Evolutionary conservation across 1,140 invertebrate genomes (phyloP).

Genomic region (Papilio xuthus): DNA sequence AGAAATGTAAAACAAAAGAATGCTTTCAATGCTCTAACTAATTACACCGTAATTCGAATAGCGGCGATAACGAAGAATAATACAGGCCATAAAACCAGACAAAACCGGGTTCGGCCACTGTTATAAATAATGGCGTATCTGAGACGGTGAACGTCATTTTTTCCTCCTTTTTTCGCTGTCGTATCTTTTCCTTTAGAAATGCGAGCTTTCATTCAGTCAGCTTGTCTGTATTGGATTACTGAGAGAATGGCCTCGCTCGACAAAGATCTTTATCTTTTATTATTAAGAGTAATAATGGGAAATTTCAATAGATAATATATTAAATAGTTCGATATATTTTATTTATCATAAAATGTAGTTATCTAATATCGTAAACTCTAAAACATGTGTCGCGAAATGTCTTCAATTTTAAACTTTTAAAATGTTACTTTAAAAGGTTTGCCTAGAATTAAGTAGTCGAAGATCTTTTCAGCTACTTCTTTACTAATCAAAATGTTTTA

Average conservation of each 20-base stretch:
- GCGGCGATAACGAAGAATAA: neutral
- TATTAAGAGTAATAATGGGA: constrained; percentile 33
- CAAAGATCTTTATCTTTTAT: constrained; percentile 42
- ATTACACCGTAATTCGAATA: neutral
- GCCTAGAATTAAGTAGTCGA: neutral
- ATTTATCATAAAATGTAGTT: neutral
- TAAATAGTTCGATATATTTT: neutral
- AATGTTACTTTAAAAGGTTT: neutral
- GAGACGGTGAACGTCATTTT: constrained; percentile 22
- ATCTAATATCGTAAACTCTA: neutral
- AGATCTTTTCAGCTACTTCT: neutral
- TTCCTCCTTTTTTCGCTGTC: constrained; percentile 42
- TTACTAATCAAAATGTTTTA: too few relatives aligned
- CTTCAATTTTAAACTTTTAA: neutral
- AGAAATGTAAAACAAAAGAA: neutral
- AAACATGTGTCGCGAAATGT: neutral
- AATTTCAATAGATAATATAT: neutral
- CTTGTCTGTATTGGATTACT: constrained; percentile 51
- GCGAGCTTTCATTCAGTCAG: constrained; percentile 40
- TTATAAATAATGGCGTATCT: constrained; percentile 12
- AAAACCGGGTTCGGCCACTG: neutral
- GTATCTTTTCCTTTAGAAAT: constrained; percentile 47
- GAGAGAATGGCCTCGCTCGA: constrained; percentile 44
- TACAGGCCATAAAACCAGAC: neutral
- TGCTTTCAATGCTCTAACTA: neutral